Evolutionary conservation across 1,140 invertebrate species (phyloP), one percentile per base, ranked within the genome.

Genomic region (Melitaea cinxia): DNA sequence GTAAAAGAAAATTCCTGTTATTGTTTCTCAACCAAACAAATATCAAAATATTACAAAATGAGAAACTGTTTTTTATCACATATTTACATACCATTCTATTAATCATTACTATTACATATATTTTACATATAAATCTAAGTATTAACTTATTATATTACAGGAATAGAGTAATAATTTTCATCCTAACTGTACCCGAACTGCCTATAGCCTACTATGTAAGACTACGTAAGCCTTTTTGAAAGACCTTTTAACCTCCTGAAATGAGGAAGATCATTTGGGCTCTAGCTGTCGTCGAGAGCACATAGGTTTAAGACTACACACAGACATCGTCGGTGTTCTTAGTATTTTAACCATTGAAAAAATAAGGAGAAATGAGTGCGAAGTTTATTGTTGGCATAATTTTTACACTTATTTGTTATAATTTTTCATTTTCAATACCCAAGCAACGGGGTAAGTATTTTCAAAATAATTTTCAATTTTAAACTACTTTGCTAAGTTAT

Each of bases 381-480:
- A 54, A 47, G 30, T 63, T 28, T 53, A 15, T 49, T 30, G 10
- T 49, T 2, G 23, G 26, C 37, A 39, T 65, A 59, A 39, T 72
- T 39, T 58, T 45, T 17, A 56, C 49, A 9, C 68, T 81, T 23
- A 71, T 81, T 60, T 73, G 55, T 73, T 77, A 62, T 2, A 61
- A 74, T 75, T 72, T 65, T 66, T 70, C 81, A 0, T 78, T 73
- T 63, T 59, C 63, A 6, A 65, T 82, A 39, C 64, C 69, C 3
- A 56, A 70, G 26, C 57, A 65, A 50, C 19, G 65, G 49, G 75
- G 82, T 85, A 73, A 76, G 73, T 63, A 30, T 24, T 56, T 39
- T 37, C 58, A 26, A 15, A 54, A 15, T 19, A 45, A 19, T 21
- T n/a, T n/a, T n/a, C n/a, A n/a, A 5, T 42, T 42, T 2, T 26